These are phyloP conservation scores for Crotalus viridis DNA, from an alignment of 2,113 vertebrate genomes.

Conservation along the genomic window DNA sequence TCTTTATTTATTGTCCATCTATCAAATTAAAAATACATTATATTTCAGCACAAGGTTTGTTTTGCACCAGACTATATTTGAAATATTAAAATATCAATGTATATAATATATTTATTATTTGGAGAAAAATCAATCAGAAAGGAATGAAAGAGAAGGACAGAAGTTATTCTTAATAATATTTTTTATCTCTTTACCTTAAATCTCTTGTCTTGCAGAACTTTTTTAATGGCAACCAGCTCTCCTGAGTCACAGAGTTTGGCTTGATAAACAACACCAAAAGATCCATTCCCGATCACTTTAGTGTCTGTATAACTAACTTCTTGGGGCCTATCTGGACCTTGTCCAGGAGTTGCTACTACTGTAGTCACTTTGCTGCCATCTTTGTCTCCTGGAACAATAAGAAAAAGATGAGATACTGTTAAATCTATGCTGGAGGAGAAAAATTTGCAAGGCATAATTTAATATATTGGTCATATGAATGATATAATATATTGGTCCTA, in stretches of 20 bases:
- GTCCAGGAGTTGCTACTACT: conserved; percentile 96
- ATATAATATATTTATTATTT: not conserved
- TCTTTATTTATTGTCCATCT: not conserved
- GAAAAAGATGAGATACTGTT: not conserved
- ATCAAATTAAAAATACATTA: not conserved
- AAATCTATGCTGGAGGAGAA: not conserved
- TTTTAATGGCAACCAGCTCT: conserved; percentile 98
- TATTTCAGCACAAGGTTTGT: not conserved
- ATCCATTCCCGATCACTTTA: conserved; percentile 98
- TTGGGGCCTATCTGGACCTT: conserved; percentile 95
- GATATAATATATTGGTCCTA: not conserved
- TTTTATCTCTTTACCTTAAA: conserved; percentile 87
- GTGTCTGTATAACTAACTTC: conserved; percentile 99
- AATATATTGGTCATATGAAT: not conserved
- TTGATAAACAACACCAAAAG: conserved; percentile 98
- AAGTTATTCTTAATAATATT: conserved; percentile 13
- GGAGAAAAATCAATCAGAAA: conserved; percentile 16
- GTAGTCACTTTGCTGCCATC: conserved; percentile 98
- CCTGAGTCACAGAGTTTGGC: conserved; percentile 98
- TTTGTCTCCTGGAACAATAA: conserved; percentile 85
- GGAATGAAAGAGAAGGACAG: not conserved
- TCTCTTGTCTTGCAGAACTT: conserved; percentile 98
- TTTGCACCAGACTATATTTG: not conserved
- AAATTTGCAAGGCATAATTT: not conserved
- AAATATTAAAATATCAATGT: not conserved